A percentile compares a stretch with the other conserved stretches of the same genome.
Evolutionary conservation across 2,888 invertebrate genomes (phyloP).

Genomic region (Aproaerema taeniolella): DNA sequence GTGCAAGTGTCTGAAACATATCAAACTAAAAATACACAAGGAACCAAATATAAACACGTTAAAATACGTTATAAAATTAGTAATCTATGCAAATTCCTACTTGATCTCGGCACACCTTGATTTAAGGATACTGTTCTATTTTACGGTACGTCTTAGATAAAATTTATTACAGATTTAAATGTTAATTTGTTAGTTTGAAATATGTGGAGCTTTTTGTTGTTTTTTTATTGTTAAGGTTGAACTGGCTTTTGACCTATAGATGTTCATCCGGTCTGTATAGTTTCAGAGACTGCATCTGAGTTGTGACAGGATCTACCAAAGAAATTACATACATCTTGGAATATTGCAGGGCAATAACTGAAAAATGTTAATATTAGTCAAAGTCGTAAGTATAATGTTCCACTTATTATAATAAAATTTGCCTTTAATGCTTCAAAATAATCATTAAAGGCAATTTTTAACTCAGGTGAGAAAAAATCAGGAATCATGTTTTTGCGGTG

Average conservation of each 20-base stretch:
- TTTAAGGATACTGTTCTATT: slow-evolving; percentile 59
- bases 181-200: slow-evolving; percentile 64
- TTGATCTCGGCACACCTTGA: slow-evolving; percentile 63
- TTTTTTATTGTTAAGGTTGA: slow-evolving; percentile 39
- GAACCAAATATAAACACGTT: no score
- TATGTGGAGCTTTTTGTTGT: slow-evolving; percentile 46
- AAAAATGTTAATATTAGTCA: slow-evolving; percentile 3
- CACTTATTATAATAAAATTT: background rate
- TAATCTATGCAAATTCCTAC: slow-evolving; percentile 57
- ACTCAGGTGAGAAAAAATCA: no score
- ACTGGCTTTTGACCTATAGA: slow-evolving; percentile 43
- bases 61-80: slow-evolving; percentile 42
- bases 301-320: background rate
- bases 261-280: slow-evolving; percentile 51
- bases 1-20: slow-evolving; percentile 36
- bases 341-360: background rate
- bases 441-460: no score
- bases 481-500: no score
- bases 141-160: slow-evolving; percentile 59
- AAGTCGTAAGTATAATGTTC: slow-evolving; percentile 9
- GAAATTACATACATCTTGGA: background rate
- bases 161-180: slow-evolving; percentile 67
- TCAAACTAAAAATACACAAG: slow-evolving; percentile 28
- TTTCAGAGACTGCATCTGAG: slow-evolving; percentile 37
- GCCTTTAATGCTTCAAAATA: no score